Conservation (phyloP, 2,797 vertebrate genomes). For the Mionectes olivaceus region DNA sequence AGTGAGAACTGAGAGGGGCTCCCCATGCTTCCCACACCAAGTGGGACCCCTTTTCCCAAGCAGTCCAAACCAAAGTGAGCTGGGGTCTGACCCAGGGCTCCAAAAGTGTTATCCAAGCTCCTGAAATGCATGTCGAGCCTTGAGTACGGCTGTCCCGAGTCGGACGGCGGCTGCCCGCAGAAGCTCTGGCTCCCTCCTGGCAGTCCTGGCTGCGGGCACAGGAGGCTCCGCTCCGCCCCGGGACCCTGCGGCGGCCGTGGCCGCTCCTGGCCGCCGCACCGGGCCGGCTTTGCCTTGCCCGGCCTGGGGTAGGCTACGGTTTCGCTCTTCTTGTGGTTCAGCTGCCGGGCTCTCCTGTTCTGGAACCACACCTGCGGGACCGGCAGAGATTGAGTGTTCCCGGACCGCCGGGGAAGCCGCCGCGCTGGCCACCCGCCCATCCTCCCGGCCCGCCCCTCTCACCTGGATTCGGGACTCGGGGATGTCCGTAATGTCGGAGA, state of each 20-base stretch:
- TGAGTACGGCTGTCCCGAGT: background rate
- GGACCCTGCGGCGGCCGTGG: background rate
- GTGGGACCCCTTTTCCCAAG: background rate
- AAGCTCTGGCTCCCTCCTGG: background rate
- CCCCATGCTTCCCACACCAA: background rate
- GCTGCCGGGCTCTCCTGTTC: constrained; percentile 69
- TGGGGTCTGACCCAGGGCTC: background rate
- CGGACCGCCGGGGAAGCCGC: background rate
- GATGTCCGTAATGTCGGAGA: constrained; percentile 54
- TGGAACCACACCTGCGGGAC: constrained; percentile 69
- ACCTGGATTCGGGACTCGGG: constrained; percentile 71
- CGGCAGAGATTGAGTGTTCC: background rate
- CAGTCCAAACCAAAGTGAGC: background rate
- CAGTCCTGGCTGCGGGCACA: background rate
- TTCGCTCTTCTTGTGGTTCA: constrained; percentile 55
- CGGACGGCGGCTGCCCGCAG: background rate
- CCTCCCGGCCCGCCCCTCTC: background rate
- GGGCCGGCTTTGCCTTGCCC: background rate
- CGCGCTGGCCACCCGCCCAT: background rate
- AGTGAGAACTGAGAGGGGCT: background rate
- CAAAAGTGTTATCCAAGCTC: background rate
- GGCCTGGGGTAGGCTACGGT: background rate
- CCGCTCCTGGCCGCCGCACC: background rate
- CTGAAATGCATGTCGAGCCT: background rate
- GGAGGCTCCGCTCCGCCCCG: background rate